These are phyloP conservation scores for Potorous gilbertii DNA, from an alignment of 2,797 vertebrate genomes.

Conservation along the genomic window DNA sequence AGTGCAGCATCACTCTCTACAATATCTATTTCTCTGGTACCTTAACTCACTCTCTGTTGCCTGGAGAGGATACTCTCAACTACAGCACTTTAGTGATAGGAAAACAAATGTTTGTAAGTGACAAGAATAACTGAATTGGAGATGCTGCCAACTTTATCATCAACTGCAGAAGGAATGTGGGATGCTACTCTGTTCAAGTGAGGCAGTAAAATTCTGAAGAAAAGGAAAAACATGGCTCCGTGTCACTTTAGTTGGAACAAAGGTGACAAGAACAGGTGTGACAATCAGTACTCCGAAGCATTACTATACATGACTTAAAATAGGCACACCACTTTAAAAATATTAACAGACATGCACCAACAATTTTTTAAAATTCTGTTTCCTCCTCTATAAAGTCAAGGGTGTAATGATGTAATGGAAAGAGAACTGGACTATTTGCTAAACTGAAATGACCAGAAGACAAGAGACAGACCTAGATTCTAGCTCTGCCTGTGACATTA, in stretches of 20 bases:
- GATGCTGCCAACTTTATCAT: conserved; percentile 68
- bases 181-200: conserved; percentile 25
- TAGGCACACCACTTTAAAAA: background rate
- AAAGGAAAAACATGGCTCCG: conserved; percentile 11
- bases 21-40: conserved; percentile 34
- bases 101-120: conserved; percentile 68
- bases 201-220: conserved; percentile 46
- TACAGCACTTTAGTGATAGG: conserved; percentile 48
- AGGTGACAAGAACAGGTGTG: conserved; percentile 54
- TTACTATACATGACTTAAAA: background rate
- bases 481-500: background rate
- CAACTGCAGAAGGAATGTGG: conserved; percentile 51
- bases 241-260: conserved; percentile 48
- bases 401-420: background rate
- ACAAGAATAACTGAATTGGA: conserved; percentile 60
- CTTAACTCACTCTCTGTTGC: conserved; percentile 61
- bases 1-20: conserved; percentile 52
- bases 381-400: background rate
- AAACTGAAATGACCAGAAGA: background rate
- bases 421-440: background rate
- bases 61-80: conserved; percentile 60
- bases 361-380: background rate
- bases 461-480: background rate
- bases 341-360: background rate
- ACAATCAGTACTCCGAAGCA: conserved; percentile 20